phyloP scores from a whole-genome alignment of 2,797 vertebrate species.

The Sebastes oblongus region DNA sequence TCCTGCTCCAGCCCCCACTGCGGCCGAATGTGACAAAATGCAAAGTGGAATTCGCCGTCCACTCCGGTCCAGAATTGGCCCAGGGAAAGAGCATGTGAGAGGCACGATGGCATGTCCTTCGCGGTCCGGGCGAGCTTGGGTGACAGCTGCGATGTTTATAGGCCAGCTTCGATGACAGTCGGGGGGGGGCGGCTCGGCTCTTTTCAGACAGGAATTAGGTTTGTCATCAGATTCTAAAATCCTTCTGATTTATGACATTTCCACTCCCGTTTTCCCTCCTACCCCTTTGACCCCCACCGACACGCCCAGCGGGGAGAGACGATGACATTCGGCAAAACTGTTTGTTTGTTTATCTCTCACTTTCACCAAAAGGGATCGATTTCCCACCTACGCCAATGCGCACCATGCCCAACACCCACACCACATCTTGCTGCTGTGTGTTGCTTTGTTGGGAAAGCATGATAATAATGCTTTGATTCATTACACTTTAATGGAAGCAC shows the following conservation, averaged over 20 bases:
- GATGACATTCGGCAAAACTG: slow-evolving; percentile 77
- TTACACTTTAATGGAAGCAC: neutral
- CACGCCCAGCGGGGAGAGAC: slow-evolving; percentile 66
- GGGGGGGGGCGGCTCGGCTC: slow-evolving; percentile 80
- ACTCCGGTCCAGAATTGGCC: slow-evolving; percentile 85
- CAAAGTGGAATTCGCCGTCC: slow-evolving; percentile 85
- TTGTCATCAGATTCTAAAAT: slow-evolving; percentile 94
- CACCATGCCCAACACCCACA: neutral
- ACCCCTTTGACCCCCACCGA: slow-evolving; percentile 70
- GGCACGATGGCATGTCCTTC: slow-evolving; percentile 88
- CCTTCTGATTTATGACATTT: slow-evolving; percentile 89
- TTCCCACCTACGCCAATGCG: neutral
- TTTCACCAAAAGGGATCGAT: slow-evolving; percentile 71
- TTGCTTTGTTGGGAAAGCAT: neutral
- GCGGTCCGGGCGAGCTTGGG: slow-evolving; percentile 78
- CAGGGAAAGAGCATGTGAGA: slow-evolving; percentile 84
- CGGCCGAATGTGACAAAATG: slow-evolving; percentile 89
- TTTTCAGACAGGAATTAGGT: slow-evolving; percentile 89
- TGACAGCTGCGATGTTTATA: slow-evolving; percentile 97
- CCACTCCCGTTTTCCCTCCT: slow-evolving; percentile 71
- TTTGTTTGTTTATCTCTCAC: slow-evolving; percentile 80
- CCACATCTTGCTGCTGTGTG: neutral
- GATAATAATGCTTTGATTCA: neutral
- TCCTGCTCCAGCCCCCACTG: slow-evolving; percentile 50
- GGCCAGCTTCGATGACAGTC: slow-evolving; percentile 89